phyloP scores from a whole-genome alignment of 2,888 invertebrate species.

The Malthinus flaveolus region DNA sequence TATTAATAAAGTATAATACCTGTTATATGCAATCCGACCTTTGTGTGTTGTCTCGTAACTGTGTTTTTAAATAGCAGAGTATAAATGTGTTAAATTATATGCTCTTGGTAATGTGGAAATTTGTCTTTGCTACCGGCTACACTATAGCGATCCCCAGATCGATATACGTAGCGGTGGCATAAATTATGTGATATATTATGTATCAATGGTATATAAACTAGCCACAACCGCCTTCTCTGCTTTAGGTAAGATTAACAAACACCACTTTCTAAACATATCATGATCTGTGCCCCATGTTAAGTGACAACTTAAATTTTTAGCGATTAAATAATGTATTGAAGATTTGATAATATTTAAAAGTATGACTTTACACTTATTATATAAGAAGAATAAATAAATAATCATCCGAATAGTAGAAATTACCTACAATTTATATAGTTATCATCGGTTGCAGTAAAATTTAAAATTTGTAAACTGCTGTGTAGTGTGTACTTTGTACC shows the following conservation, averaged over 20 bases:
- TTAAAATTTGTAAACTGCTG: slow-evolving; percentile 38
- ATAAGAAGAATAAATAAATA: slow-evolving; percentile 38
- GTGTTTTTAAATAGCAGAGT: slow-evolving; percentile 51
- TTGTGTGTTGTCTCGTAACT: slow-evolving; percentile 55
- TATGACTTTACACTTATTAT: slow-evolving; percentile 53
- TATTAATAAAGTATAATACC: slow-evolving; percentile 58
- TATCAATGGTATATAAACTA: slow-evolving; percentile 47
- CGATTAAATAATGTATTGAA: slow-evolving; percentile 53
- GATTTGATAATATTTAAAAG: slow-evolving; percentile 57
- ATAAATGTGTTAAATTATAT: slow-evolving; percentile 47
- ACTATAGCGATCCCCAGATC: slow-evolving; percentile 9
- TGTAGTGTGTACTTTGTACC: slow-evolving; percentile 35
- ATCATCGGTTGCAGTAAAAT: slow-evolving; percentile 35
- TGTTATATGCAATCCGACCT: slow-evolving; percentile 58
- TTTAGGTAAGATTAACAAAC: slow-evolving; percentile 65
- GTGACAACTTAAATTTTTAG: slow-evolving; percentile 60
- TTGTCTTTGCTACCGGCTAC: slow-evolving; percentile 30
- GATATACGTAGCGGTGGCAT: slow-evolving; percentile 29
- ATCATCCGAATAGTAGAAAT: slow-evolving; percentile 34
- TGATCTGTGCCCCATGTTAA: slow-evolving; percentile 77
- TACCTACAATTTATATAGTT: slow-evolving; percentile 38
- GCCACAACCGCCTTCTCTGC: slow-evolving; percentile 60
- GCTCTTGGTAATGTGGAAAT: slow-evolving; percentile 48
- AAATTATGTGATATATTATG: slow-evolving; percentile 52
- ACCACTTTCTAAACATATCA: slow-evolving; percentile 80